Evolutionary conservation across 2,113 vertebrate genomes (phyloP).

Genomic region (Pelobates fuscus): DNA sequence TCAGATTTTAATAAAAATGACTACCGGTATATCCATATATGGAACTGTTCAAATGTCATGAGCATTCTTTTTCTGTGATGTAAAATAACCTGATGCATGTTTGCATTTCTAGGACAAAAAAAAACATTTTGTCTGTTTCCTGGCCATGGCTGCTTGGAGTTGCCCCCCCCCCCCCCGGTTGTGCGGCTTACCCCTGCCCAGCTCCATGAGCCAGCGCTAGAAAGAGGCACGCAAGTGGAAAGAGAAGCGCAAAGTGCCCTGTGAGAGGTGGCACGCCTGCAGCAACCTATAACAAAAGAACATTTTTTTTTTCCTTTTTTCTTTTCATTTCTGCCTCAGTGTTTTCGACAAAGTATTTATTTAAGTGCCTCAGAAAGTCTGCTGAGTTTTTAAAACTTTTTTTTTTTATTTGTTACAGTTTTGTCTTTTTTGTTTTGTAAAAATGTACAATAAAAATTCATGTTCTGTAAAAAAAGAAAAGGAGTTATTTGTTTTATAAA

Average conservation of each 20-base stretch:
- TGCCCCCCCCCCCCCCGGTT: conserved; percentile 26
- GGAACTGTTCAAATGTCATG: no score
- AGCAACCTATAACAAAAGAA: conserved; percentile 40
- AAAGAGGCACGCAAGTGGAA: conserved; percentile 12
- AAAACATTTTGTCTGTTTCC: conserved; percentile 21
- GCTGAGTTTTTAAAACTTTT: conserved; percentile 46
- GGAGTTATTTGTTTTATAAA: no score
- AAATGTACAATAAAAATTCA: neutral
- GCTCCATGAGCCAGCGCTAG: conserved; percentile 25
- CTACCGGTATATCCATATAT: no score
- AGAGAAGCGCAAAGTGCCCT: fast-evolving
- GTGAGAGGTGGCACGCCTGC: fast-evolving
- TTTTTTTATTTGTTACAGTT: conserved; percentile 35
- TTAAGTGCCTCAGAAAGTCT: conserved; percentile 43
- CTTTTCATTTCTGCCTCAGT: conserved; percentile 19
- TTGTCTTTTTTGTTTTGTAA: conserved; percentile 42
- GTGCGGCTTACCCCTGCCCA: conserved; percentile 43
- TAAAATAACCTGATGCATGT: neutral
- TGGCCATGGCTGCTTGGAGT: conserved; percentile 32
- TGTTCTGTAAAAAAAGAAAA: neutral
- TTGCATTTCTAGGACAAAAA: conserved; percentile 12
- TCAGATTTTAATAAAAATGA: no score
- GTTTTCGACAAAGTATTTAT: neutral
- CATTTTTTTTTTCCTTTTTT: conserved; percentile 25
- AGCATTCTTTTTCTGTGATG: no score